Base-by-base conservation (phyloP, 2,113 vertebrate species). In the Anoura caudifer region DNA sequence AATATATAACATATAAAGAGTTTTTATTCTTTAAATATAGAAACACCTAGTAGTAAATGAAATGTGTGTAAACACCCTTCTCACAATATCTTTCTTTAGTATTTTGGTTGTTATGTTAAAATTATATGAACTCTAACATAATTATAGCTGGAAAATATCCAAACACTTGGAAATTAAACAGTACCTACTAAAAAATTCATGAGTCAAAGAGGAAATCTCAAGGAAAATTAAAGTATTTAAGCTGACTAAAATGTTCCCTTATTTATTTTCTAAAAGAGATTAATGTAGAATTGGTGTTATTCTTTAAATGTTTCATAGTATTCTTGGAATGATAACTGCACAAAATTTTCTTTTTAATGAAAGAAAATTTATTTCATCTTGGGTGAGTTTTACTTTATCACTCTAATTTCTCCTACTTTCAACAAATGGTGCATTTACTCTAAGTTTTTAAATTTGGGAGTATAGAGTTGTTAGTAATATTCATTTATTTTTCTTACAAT, bases 91-190 rank as follows among this genome's bases (percentile, higher is more conserved):
- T 77, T 83, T 82, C 17, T 52, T 86, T 26, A 72, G 61, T 61
- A 79, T 91, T 91, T 96, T 45, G 91, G 33, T 36, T 87, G 41
- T 93, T 85, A 76, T 22, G 14, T 86, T 91, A 95, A 95, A 85
- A 73, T 95, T 54, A n/a, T 26, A 63, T 54, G 45, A 93, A 79
- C 72, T 80, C 16, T 72, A 91, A 63, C 59, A 89, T 45, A 91
- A 65, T 52, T 17, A 43, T 83, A 61, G 80, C 50, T 69, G 63
- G 26, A 95, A 94, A 89, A 56, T 52, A 33, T 79, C 63, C 52
- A 79, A 80, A 85, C 76, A 85, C 43, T 94, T 95, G 72, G 65
- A 90, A 96, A 69, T 91, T 56, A 73, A 87, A 90, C 50, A 81
- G 76, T 22, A 63, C 0, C n/a, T 76, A 83, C 43, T 26, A 17